Base-by-base conservation (phyloP, 1,140 invertebrate genomes). In the Drosophila subpulchrella region DNA sequence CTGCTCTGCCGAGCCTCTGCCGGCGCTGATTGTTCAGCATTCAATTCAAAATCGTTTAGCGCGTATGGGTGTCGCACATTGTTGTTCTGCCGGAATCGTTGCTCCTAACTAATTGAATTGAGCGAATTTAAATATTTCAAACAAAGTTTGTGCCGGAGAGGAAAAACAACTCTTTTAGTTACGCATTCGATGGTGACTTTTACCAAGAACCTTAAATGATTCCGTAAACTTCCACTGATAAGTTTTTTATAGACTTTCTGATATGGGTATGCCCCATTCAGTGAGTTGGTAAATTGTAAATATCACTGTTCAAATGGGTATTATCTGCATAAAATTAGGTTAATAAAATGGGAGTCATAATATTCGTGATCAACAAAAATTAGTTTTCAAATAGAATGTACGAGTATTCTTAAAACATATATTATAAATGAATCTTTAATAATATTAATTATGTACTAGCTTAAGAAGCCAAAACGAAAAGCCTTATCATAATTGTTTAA, bases 91-190 rank as follows among this genome's bases (percentile, higher is more conserved):
- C 84, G 83, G 83, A 88, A 88, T 88, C 61, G 60, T 70, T 62
- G 42, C 56, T 55, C 39, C 55, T 67, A 76, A 88, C 75, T 79
- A 48, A 82, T 72, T 83, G 76, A 88, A 74, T 88, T 88, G 79
- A 70, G 42, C 54, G 55, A 79, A 70, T 82, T 72, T 68, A 58
- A 72, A 53, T 47, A 36, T 47, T 13, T 46, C 10, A 66, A 50
- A 36, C 62, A 59, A 38, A 46, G 12, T 41, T 15, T 32, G 34
- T 56, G 27, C 0, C 62, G 8, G 20, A n/a, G 32, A 32, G 32
- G 39, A 27, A 44, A 62, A 44, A 54, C 24, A 74, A 44, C 32
- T 50, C 71, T 39, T 44, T 55, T 10, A 32, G 27, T 34, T 13
- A 51, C 32, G 38, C 15, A 15, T 41, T 39, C 27, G 48, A 57